phyloP scores from a whole-genome alignment of 2,888 invertebrate genomes.

The Thysanoteuthis rhombus region DNA sequence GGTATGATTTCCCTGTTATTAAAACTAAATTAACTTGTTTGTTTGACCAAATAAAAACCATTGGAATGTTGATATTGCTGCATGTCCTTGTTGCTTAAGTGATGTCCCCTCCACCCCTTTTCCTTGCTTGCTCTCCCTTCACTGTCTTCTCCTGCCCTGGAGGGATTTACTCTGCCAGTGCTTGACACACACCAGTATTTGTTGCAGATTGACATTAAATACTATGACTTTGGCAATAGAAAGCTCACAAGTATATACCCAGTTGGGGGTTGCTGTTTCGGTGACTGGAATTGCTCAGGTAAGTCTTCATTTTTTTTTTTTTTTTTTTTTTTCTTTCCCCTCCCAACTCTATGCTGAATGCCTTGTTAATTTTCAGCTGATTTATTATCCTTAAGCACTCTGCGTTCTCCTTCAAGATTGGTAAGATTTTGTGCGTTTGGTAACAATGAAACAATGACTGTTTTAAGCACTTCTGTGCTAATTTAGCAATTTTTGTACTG shows the following conservation, averaged over 20 bases:
- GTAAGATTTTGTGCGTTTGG: too few relatives aligned
- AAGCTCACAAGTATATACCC: slow-evolving; percentile 94
- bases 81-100: not conserved
- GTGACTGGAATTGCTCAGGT: slow-evolving; percentile 98
- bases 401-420: too few relatives aligned
- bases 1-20: too few relatives aligned
- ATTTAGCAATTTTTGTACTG: too few relatives aligned
- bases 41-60: not conserved
- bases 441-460: too few relatives aligned
- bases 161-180: not conserved
- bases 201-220: slow-evolving; percentile 86
- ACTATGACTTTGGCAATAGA: slow-evolving; percentile 97
- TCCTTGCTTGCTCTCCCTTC: not conserved
- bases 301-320: slow-evolving; percentile 38
- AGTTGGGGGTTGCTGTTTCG: slow-evolving; percentile 95
- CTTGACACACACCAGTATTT: slow-evolving; percentile 25
- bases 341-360: not conserved
- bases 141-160: not conserved
- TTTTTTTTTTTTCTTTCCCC: not conserved
- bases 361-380: too few relatives aligned
- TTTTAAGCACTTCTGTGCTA: too few relatives aligned
- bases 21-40: not conserved
- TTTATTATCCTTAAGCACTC: too few relatives aligned
- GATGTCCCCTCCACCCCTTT: too few relatives aligned
- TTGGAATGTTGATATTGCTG: not conserved